Base-by-base conservation (phyloP, 2,888 invertebrate genomes). In the Hypsopygia costalis region DNA sequence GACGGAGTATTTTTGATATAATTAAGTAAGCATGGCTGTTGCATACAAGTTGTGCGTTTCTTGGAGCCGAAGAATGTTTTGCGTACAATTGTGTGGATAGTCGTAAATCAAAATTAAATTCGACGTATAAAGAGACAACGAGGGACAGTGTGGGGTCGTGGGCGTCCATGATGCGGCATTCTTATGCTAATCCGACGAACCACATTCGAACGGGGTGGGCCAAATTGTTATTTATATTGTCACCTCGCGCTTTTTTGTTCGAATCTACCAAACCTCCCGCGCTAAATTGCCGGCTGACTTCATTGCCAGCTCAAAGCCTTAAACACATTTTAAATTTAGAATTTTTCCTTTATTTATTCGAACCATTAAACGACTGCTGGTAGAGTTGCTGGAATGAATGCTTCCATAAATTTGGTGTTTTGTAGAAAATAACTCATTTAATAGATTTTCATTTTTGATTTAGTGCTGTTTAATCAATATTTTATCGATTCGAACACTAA, bases 161-260 rank as follows among this genome's bases (percentile, higher is more conserved):
- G 87, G 87, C 82, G 87, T 73, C 56, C 67, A 55, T 76, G 78
- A 78, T 76, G 83, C 75, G 67, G 83, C 87, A 87, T 88, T 88
- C 87, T 86, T 88, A 88, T 88, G 87, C 78, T 87, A 87, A 88
- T 88, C 83, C 79, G 56, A 67, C 76, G 78, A 73, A 73, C 75
- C 81, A 78, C 77, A 79, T 76, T 69, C 79, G 68, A 79, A 77
- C 83, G 80, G 85, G 87, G 87, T 87, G 87, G 86, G 86, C 87
- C 79, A 87, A 88, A 88, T 86, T 87, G 87, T 88, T 88, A 87
- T 88, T 88, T 87, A 87, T 87, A 82, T 83, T 87, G 87, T 86
- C 87, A 87, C 83, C 81, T 86, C 75, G 66, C 67, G 68, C 67
- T 78, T 83, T 81, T 85, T 83, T 85, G 68, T 77, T 59, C 51